A percentile compares a stretch with the other conserved stretches of the same genome.
These are phyloP conservation scores for Podarcis raffonei DNA, from an alignment of 2,113 vertebrate genomes.

Conservation along the genomic window DNA sequence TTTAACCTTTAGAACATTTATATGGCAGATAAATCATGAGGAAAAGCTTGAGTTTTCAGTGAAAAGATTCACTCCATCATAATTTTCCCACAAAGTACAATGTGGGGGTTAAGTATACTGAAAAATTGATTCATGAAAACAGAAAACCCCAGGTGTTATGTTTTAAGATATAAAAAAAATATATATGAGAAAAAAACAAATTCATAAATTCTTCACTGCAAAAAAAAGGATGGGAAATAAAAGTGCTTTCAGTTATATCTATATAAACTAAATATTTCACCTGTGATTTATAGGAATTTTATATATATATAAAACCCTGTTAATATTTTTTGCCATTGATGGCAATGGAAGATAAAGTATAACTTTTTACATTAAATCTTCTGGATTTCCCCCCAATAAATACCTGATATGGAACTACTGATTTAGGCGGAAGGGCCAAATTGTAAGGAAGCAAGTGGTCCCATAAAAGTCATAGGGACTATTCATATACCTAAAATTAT, in stretches of 20 bases:
- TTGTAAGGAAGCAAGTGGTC: background rate
- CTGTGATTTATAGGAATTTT: background rate
- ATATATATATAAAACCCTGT: background rate
- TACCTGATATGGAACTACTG: background rate
- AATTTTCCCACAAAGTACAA: slow-evolving; percentile 25
- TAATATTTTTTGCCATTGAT: background rate
- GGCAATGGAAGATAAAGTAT: background rate
- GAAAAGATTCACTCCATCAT: slow-evolving; percentile 3
- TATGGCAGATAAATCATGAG: slow-evolving; percentile 6
- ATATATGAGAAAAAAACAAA: background rate
- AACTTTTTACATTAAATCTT: background rate
- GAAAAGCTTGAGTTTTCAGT: slow-evolving; percentile 23
- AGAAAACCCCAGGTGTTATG: background rate
- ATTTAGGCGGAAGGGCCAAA: slow-evolving; percentile 13
- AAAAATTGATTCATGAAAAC: background rate
- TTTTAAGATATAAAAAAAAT: too few species aligned
- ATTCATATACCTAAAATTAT: background rate
- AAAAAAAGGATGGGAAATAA: background rate
- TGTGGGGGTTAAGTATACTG: background rate
- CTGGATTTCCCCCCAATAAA: background rate
- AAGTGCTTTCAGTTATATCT: background rate
- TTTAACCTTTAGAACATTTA: slow-evolving; percentile 44
- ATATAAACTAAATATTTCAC: slow-evolving; percentile 9
- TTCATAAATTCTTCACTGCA: background rate
- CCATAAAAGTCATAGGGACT: background rate